A percentile compares a stretch with the other conserved stretches of the same genome.
phyloP scores from a whole-genome alignment of 2,888 invertebrate genomes.

The Oithona nana region DNA sequence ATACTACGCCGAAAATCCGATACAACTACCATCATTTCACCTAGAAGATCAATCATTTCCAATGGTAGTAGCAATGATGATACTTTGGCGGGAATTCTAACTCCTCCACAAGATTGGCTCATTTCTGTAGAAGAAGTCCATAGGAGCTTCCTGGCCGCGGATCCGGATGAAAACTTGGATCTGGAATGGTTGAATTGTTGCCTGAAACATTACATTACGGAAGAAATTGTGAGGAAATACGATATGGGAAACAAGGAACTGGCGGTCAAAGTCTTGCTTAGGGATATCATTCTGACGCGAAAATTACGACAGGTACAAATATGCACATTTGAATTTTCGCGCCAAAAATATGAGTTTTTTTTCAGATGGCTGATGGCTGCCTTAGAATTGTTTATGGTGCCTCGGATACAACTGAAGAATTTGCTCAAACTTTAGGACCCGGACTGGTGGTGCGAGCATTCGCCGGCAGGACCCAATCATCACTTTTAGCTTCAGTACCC shows the following conservation, averaged over 20 bases:
- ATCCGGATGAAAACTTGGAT: not conserved
- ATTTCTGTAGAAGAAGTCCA: not conserved
- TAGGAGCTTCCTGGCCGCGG: too few species aligned
- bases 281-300: not conserved
- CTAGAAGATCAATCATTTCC: not conserved
- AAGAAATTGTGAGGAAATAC: not conserved
- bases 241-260: not conserved
- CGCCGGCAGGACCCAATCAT: not conserved
- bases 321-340: too few species aligned
- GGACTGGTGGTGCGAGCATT: constrained; percentile 3
- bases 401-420: not conserved
- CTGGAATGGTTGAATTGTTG: not conserved
- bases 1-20: too few species aligned
- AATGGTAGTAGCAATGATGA: not conserved
- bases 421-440: not conserved
- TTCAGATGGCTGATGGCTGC: not conserved
- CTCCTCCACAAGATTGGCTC: not conserved
- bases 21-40: not conserved
- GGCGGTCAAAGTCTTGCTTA: not conserved
- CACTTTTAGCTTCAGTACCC: not conserved
- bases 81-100: not conserved
- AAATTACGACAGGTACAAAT: not conserved
- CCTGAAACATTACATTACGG: not conserved
- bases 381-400: not conserved
- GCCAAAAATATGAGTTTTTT: too few species aligned